Conservation (phyloP, 2,888 invertebrate genomes). For the Drosophila eohydei region DNA sequence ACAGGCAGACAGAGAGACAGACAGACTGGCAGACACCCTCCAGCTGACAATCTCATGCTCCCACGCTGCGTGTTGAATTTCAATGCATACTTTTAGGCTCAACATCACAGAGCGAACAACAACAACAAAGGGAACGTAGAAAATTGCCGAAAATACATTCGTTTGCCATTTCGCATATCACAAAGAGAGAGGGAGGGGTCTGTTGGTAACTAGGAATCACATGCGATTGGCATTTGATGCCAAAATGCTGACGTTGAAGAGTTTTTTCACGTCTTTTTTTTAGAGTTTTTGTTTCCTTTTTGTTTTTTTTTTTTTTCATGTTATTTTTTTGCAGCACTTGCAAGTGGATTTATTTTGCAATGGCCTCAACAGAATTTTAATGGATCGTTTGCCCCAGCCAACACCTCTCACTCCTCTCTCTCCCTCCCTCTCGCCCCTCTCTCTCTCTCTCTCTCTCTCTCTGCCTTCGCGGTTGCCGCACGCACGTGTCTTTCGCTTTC, state of each 20-base stretch:
- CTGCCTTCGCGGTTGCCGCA: neutral
- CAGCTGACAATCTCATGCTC: slow-evolving; percentile 41
- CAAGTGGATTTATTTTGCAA: slow-evolving; percentile 81
- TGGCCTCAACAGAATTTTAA: slow-evolving; percentile 78
- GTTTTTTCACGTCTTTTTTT: slow-evolving; percentile 43
- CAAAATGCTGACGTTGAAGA: slow-evolving; percentile 75
- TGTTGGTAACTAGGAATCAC: slow-evolving; percentile 65
- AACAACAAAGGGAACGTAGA: slow-evolving; percentile 5
- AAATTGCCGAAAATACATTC: slow-evolving; percentile 66
- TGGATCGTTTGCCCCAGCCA: slow-evolving; percentile 49
- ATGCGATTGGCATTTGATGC: slow-evolving; percentile 80
- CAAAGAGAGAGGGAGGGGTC: neutral
- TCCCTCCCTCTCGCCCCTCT: neutral
- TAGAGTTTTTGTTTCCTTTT: slow-evolving; percentile 19
- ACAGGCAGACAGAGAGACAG: slow-evolving; percentile 2
- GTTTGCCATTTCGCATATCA: slow-evolving; percentile 77
- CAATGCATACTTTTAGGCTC: slow-evolving; percentile 76
- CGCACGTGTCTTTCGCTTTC: slow-evolving; percentile 62
- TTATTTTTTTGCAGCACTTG: slow-evolving; percentile 62
- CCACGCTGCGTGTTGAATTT: slow-evolving; percentile 77
- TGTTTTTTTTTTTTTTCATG: slow-evolving; percentile 10
- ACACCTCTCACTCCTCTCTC: neutral
- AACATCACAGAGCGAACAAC: slow-evolving; percentile 51
- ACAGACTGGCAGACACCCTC: slow-evolving; percentile 10
- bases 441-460: neutral